Base-by-base conservation (phyloP, 2,113 vertebrate species). In the Anarrhichthys ocellatus region DNA sequence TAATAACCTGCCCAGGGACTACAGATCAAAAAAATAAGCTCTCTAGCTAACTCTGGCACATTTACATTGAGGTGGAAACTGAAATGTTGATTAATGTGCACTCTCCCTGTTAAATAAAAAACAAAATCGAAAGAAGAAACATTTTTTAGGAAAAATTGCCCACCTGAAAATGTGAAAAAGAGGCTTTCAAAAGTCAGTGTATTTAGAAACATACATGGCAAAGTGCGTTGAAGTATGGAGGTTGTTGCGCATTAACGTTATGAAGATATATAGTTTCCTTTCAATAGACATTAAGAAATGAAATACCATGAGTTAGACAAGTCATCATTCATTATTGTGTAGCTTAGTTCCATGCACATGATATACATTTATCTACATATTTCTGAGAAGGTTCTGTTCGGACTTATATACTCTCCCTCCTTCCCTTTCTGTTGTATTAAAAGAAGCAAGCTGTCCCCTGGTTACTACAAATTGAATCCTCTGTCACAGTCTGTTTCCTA, bases 401-500 rank as follows among this genome's bases (percentile, higher is more conserved):
- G 44, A 18, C 9, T 5, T n/a, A 17, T 17, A 24, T 38, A 2
- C 24, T 24, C 54, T 27, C 34, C 18, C 56, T 65, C 27, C 32
- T 8, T 29, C 2, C 42, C 15, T 58, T 42, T n/a, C 34, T 18
- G 8, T 29, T 8, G 8, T 7, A 15, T 9, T 13, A 34, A 38
- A 22, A 48, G 40, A 64, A 27, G 13, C 24, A 54, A 46, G 27
- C n/a, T 14, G n/a, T 42, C 54, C 13, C 62, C 10, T 46, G 62
- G 66, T 73, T 64, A 77, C 76, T 7, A 17, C 67, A 36, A 32
- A 44, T 20, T 17, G 54, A 78, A 64, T 56, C 29, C 61, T 50
- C 9, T 34, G 50, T 44, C 71, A 59, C 36, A 40, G 40, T 22
- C 44, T 58, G 24, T 65, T 56, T 73, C 70, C 29, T 4, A n/a